Evolutionary conservation across 2,888 invertebrate genomes (phyloP).

Genomic region (Plutella xylostella): DNA sequence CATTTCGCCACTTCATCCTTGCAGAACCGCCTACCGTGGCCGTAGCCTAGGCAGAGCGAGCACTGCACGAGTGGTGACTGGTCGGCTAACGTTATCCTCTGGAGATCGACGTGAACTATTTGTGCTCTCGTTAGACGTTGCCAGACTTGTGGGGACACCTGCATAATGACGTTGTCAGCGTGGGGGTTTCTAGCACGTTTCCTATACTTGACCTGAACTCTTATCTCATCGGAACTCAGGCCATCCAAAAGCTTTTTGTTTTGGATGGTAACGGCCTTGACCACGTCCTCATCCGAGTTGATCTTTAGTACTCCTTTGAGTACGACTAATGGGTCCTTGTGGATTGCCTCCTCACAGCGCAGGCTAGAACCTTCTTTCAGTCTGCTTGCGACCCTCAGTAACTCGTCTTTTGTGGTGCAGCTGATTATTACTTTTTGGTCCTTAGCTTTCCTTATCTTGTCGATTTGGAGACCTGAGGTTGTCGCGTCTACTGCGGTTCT

Average conservation of each 20-base stretch:
- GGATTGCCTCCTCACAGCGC: conserved; percentile 11
- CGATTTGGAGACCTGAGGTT: too few relatives aligned
- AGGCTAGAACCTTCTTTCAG: conserved; percentile 2
- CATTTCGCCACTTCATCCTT: conserved; percentile 9
- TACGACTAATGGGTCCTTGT: conserved; percentile 15
- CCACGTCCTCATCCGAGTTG: conserved; percentile 8
- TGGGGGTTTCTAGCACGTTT: conserved; percentile 7
- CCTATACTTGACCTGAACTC: not conserved
- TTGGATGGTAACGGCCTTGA: conserved; percentile 1
- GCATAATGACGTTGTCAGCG: conserved; percentile 10
- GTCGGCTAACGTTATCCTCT: conserved; percentile 10
- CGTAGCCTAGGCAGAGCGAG: conserved; percentile 17
- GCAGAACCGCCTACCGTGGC: conserved; percentile 13
- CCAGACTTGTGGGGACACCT: conserved; percentile 10
- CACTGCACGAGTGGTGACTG: conserved; percentile 19
- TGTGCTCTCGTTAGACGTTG: not conserved
- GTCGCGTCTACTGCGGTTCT: too few relatives aligned
- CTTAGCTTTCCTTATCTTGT: too few relatives aligned
- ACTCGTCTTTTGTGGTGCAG: conserved; percentile 4
- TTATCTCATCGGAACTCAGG: not conserved
- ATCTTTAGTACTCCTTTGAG: conserved; percentile 10
- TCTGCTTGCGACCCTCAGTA: conserved; percentile 8
- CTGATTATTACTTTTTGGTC: conserved; percentile 12
- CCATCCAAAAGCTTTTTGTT: not conserved
- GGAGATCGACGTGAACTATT: conserved; percentile 7